Base-by-base conservation (phyloP, 2,113 vertebrate species). In the Oenanthe oenanthe region DNA sequence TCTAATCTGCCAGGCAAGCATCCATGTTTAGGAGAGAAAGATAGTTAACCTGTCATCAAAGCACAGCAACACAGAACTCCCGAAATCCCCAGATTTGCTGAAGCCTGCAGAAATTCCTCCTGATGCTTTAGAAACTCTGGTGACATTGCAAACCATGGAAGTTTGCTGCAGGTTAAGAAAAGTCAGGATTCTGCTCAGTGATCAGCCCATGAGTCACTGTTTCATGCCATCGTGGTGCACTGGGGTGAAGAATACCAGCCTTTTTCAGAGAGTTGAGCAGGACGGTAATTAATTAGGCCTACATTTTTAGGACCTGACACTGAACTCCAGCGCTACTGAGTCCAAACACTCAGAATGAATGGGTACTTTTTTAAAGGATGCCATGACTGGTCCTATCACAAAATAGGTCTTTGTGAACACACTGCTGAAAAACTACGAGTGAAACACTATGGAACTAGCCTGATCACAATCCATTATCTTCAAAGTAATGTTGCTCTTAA, bases 381-480 rank as follows among this genome's bases (percentile, higher is more conserved):
- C 38, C 66, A 90, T 53, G 54, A 80, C 67, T 48, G 34, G 67
- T 20, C 68, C 56, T 47, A 57, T 67, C 72, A 86, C 85, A 92
- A 80, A 93, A 80, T 0, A 88, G 36, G 47, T 70, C 82, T 90
- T 85, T 90, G 92, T 76, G 71, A 88, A 32, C 53, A 75, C 31
- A 12, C 38, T 62, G 62, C 50, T 85, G 75, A 70, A 48, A 62
- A 79, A 79, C 54, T 66, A 24, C 17, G 8, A 56, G 67, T 42
- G 78, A 76, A 92, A 79, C 32, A 74, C 60, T 20, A n/a, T 3
- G 60, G 54, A 85, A 80, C 48, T 25, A 36, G 62, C 11, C 56
- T 47, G 71, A 80, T 72, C 86, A 84, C 42, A 92, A 96, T 32
- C 74, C 65, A 80, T 71, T 94, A 77, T 25, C 85, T 72, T 84